phyloP scores from a whole-genome alignment of 2,888 invertebrate genomes.

The Horisme vitalbata region DNA sequence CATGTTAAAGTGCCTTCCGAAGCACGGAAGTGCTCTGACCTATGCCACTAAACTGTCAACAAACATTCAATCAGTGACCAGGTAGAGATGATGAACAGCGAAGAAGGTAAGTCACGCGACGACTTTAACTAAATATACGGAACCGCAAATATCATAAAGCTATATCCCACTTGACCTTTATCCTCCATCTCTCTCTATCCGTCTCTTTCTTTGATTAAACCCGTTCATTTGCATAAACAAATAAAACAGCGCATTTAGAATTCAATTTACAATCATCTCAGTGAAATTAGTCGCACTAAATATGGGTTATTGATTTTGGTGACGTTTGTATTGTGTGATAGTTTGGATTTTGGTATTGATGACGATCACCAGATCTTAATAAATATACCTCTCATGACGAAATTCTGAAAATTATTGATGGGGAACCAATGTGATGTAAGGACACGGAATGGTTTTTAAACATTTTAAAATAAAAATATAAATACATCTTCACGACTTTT shows the following conservation, averaged over 20 bases:
- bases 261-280: slow-evolving; percentile 81
- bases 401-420: too few species aligned
- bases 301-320: slow-evolving; percentile 53
- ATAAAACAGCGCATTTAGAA: slow-evolving; percentile 81
- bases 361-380: neutral
- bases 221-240: slow-evolving; percentile 81
- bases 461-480: too few species aligned
- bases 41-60: too few species aligned
- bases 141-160: slow-evolving; percentile 11
- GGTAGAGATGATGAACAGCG: too few species aligned
- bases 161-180: neutral
- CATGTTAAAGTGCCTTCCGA: too few species aligned
- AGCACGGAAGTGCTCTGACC: too few species aligned
- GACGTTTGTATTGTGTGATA: slow-evolving; percentile 11
- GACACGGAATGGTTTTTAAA: too few species aligned
- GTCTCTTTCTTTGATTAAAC: slow-evolving; percentile 72
- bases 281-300: slow-evolving; percentile 80
- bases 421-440: too few species aligned
- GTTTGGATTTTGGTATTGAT: neutral
- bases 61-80: too few species aligned
- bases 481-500: too few species aligned
- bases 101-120: too few species aligned
- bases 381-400: too few species aligned
- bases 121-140: slow-evolving; percentile 2
- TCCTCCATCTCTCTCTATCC: slow-evolving; percentile 21